phyloP scores from a whole-genome alignment of 2,113 vertebrate genomes.

The Phalacrocorax aristotelis region DNA sequence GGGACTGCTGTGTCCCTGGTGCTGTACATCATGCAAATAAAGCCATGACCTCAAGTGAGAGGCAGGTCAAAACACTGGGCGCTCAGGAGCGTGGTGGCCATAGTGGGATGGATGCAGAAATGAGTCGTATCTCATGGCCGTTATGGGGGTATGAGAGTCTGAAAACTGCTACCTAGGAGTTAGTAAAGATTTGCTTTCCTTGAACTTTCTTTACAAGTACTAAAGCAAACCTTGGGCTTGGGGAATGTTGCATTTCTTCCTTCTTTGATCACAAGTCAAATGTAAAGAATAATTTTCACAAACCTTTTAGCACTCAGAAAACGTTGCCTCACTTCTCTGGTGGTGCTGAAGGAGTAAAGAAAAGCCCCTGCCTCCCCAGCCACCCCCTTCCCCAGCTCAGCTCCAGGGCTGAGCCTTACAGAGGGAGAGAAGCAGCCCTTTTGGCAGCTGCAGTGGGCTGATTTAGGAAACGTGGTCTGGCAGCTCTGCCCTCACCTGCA shows the following conservation, averaged over 20 bases:
- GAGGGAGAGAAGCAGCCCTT: neutral
- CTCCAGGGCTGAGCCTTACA: neutral
- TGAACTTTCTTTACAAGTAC: neutral
- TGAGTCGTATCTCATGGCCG: rapidly evolving
- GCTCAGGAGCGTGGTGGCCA: rapidly evolving
- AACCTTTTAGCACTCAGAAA: neutral
- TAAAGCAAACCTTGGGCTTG: neutral
- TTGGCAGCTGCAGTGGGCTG: neutral
- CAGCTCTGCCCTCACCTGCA: neutral
- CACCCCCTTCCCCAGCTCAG: neutral
- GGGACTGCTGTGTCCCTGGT: neutral
- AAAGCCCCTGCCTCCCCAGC: rapidly evolving
- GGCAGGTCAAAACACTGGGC: neutral
- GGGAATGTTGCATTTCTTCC: neutral
- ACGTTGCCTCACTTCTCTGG: neutral
- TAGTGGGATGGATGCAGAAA: neutral
- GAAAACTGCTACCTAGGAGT: neutral
- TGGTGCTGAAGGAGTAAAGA: neutral
- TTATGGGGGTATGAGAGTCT: neutral
- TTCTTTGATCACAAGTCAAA: neutral
- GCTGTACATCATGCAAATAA: neutral
- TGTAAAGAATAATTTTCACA: neutral
- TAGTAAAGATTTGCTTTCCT: neutral
- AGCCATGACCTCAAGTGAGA: neutral
- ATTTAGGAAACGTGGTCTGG: neutral